phyloP scores from a whole-genome alignment of 2,113 vertebrate genomes.

The Pleuronectes platessa region DNA sequence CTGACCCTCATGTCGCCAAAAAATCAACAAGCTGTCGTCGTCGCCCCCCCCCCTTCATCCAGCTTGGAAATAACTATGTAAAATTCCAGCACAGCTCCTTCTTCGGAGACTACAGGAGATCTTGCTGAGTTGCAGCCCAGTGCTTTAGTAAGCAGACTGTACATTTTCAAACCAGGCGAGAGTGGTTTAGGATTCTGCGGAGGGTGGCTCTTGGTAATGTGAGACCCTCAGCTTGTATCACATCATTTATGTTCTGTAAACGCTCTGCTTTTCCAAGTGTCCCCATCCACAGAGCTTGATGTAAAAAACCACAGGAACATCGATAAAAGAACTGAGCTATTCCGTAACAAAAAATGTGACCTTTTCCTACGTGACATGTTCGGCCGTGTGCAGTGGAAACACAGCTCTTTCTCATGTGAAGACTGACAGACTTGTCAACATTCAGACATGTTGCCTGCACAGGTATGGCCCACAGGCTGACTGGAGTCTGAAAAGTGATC shows the following conservation, averaged over 20 bases:
- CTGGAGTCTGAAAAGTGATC: conserved; percentile 42
- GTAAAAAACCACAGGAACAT: neutral
- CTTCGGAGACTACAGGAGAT: too few relatives aligned
- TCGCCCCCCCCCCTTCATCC: conserved; percentile 2
- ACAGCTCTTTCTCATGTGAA: conserved; percentile 20
- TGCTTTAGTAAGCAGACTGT: too few relatives aligned
- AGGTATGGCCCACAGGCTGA: conserved; percentile 30
- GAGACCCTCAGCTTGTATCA: conserved; percentile 38
- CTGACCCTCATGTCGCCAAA: conserved; percentile 50
- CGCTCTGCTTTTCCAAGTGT: conserved; percentile 8
- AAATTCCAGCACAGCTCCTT: neutral
- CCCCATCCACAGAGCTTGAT: neutral
- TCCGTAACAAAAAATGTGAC: conserved; percentile 32
- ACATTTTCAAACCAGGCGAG: too few relatives aligned
- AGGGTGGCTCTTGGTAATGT: conserved; percentile 38
- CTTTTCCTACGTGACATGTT: conserved; percentile 42
- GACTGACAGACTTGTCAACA: conserved; percentile 61
- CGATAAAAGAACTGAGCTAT: neutral
- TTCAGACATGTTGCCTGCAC: conserved; percentile 21
- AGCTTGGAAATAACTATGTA: conserved; percentile 27
- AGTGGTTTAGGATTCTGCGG: conserved; percentile 46
- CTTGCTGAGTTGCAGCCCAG: too few relatives aligned
- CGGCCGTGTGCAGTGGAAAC: conserved; percentile 13
- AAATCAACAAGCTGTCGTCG: conserved; percentile 49
- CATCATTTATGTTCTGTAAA: conserved; percentile 33